phyloP scores from a whole-genome alignment of 2,797 vertebrate species.

The Oryzias dopingdopingensis region DNA sequence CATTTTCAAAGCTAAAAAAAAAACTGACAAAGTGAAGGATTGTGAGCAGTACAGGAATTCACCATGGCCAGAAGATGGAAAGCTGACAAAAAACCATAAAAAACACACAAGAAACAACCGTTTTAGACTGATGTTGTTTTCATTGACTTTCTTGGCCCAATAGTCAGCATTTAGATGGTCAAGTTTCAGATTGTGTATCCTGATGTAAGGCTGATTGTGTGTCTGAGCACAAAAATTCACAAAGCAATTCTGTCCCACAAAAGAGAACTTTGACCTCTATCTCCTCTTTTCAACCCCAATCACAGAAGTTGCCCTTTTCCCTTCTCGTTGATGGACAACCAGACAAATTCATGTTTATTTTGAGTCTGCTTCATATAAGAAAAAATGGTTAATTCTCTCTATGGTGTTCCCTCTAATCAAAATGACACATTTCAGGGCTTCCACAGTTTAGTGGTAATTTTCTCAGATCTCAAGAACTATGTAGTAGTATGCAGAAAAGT shows the following conservation, averaged over 20 bases:
- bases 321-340: conserved; percentile 2
- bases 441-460: no score
- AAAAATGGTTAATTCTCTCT: no score
- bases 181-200: conserved; percentile 38
- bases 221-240: conserved; percentile 35
- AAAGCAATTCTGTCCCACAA: conserved; percentile 58
- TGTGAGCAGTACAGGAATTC: conserved; percentile 18
- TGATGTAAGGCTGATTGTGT: background rate
- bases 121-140: conserved; percentile 56
- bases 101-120: background rate
- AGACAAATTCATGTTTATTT: conserved; percentile 1
- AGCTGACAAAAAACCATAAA: conserved; percentile 45
- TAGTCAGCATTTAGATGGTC: conserved; percentile 57
- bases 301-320: conserved; percentile 36
- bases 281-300: conserved; percentile 51
- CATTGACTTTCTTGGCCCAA: conserved; percentile 42
- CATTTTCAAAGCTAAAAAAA: conserved; percentile 30
- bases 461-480: no score
- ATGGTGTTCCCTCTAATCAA: no score
- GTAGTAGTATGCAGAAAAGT: no score
- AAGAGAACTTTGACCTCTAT: conserved; percentile 50
- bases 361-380: background rate
- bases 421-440: no score
- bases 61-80: conserved; percentile 19
- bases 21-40: conserved; percentile 32